Base-by-base conservation (phyloP, 1,140 invertebrate genomes). In the Trissolcus basalis region DNA sequence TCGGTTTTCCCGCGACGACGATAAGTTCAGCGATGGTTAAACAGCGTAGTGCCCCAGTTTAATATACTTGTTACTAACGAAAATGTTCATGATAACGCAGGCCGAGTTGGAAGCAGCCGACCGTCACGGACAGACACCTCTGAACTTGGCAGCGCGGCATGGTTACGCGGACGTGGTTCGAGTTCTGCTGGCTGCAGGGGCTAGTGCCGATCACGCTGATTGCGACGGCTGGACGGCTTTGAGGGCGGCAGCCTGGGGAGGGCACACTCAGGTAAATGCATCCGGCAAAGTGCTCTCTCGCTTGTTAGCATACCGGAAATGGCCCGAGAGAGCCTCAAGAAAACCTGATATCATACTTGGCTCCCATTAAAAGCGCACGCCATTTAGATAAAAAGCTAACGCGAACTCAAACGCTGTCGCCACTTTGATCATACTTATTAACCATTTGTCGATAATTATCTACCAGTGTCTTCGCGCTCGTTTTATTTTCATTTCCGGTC, bases 151-250 rank as follows among this genome's bases (percentile, higher is more conserved):
- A 1, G 94, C 95, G 0, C 89, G 95, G 19, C 93, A 95, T 81
- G 96, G 92, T 33, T 94, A 96, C 80, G 91, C 92, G 7, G 91
- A 91, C 50, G 91, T 93, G 13, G 94, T 95, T 15, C 93, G 92
- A 70, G 90, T 92, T 13, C 85, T 95, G 15, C 81, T 95, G 19
- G 91, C 92, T 72, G 93, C 93, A 3, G 94, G 95, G 1, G 95
- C 96, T 0, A 89, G 91, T 75, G 90, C 93, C 0, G 94, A 97
- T 87, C 93, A 94, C 58, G 93, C 95, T 6, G 96, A 98, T 87
- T 92, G 92, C 27, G 96, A 98, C 82, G 95, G 94, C 11, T 95
- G 97, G 92, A 97, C 96, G 41, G 95, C 96, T 2, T 87, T 98
- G 35, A 89, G 94, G 75, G 94, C 94, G 8, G 95, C 96, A 15